These are phyloP conservation scores for Pentamera pediparva DNA, from an alignment of 53 echinoderm and acorn worm genomes.

Conservation along the genomic window DNA sequence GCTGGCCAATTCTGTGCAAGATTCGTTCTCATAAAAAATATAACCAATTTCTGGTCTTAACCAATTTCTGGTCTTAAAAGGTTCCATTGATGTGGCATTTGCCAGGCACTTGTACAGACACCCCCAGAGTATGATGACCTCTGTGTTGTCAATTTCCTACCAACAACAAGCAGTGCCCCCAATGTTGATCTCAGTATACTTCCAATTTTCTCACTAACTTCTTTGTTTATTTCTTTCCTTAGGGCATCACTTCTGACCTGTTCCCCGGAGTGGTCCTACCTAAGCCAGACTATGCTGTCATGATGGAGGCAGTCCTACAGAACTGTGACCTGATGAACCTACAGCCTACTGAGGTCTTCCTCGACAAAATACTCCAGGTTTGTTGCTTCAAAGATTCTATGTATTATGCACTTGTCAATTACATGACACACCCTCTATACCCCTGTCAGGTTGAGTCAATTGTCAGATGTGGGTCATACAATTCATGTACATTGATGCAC, in stretches of 20 bases:
- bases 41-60: no score
- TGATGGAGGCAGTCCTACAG: constrained; percentile 68
- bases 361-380: constrained; percentile 98
- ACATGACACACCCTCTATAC: no score
- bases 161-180: background rate
- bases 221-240: background rate
- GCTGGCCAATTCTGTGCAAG: no score
- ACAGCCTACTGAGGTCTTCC: constrained; percentile 85
- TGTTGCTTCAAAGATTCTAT: background rate
- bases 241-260: constrained; percentile 99
- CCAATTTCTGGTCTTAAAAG: no score
- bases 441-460: no score
- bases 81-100: no score
- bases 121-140: background rate
- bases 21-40: no score
- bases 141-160: no score
- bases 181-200: background rate
- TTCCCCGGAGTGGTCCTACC: constrained; percentile 90
- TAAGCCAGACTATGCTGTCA: constrained; percentile 82
- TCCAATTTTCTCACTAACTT: background rate
- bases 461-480: no score
- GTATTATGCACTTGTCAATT: no score
- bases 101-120: no score
- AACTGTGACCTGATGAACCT: constrained; percentile 88
- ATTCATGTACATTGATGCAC: no score